Evolutionary conservation across 2,797 vertebrate species (phyloP).

Genomic region (Hippopotamyrus pictus): DNA sequence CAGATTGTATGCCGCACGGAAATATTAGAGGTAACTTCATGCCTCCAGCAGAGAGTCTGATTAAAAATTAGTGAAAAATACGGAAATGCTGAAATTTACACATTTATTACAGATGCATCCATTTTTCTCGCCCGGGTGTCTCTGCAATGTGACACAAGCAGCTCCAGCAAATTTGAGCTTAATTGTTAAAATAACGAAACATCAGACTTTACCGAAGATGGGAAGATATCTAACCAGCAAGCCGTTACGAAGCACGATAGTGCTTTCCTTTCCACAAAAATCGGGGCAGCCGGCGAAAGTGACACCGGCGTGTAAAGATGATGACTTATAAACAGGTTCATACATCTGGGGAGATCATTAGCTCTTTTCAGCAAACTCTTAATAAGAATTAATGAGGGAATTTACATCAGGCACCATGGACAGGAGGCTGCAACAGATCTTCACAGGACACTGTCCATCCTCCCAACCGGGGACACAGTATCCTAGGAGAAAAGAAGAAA

Average conservation of each 20-base stretch:
- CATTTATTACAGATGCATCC: neutral
- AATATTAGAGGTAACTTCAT: neutral
- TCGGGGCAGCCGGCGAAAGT: neutral
- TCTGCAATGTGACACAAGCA: neutral
- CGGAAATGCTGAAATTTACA: neutral
- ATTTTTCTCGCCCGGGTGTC: neutral
- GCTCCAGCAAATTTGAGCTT: neutral
- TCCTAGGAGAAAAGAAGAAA: neutral
- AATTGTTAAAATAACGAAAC: neutral
- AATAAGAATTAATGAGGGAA: slow-evolving; percentile 36
- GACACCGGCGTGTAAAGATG: neutral
- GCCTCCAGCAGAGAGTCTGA: neutral
- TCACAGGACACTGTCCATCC: neutral
- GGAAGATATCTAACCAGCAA: neutral
- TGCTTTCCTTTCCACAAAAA: neutral
- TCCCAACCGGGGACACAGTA: neutral
- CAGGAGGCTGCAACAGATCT: neutral
- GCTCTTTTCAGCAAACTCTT: slow-evolving; percentile 30
- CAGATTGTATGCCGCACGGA: neutral
- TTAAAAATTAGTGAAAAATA: neutral
- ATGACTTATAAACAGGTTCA: slow-evolving; percentile 24
- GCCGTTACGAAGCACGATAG: neutral
- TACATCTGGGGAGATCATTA: slow-evolving; percentile 23
- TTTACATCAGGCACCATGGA: slow-evolving; percentile 7
- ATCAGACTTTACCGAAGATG: neutral